Base-by-base conservation (phyloP, 2,113 vertebrate genomes). In the Petromus typicus region DNA sequence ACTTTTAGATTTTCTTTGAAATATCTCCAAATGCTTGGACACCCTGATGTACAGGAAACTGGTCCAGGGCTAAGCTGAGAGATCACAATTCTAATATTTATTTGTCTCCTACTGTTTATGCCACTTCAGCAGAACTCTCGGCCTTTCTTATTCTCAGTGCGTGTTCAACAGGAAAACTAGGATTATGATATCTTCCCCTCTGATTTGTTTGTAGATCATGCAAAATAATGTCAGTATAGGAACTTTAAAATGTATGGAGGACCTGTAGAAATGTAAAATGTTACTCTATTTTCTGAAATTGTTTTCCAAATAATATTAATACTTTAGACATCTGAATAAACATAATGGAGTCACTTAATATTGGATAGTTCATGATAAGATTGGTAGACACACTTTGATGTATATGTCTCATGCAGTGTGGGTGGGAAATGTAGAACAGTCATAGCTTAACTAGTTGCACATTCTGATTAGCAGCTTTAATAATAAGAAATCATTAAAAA, bases 321-420 rank as follows among this genome's bases (percentile, higher is more conserved):
- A 56, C 66, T 61, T 90, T 25, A 83, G 83, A 96, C 57, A 40
- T 67, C 16, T 57, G 14, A 87, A 73, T 94, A 92, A 94, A 75
- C 5, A 37, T 2, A 82, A 64, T 0, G 8, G 3, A 40, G 3
- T 34, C 22, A 92, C 43, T 90, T 76, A 71, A 90, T 87, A 37
- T 6, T 90, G 3, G 1, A 17, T 88, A 69, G 61, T 76, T 92
- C 11, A 66, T 56, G 61, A 27, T 30, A 30, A 59, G 43, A 12
- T 54, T 34, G 20, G 57, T 7, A 67, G 59, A 63, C 3, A 76
- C 40, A 12, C 16, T 80, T 69, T 92, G 22, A 79, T 69, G 96
- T 63, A 67, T 16, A 30, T 2, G 32, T 40, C 48, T n/a, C 59
- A 16, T 59, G 18, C 43, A 59, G 18, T 76, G 14, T 2, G 93